Evolutionary conservation across 2,888 invertebrate species (phyloP), one percentile per base, ranked within the genome.

Genomic region (Tineola bisselliella): DNA sequence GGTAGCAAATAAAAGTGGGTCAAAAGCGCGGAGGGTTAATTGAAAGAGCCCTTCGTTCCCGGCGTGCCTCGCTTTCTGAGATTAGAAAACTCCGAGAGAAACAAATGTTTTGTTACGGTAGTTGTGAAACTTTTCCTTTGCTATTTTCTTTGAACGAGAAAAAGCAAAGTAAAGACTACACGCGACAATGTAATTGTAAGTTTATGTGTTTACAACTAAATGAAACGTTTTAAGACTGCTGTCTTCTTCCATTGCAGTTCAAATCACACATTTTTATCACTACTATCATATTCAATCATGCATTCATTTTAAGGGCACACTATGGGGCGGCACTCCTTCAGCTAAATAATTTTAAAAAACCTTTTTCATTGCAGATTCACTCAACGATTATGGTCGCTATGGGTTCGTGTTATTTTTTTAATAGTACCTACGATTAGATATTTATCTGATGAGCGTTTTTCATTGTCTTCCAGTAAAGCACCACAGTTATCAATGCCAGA

Each of bases 11-110:
- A 18, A 19, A 75, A 77, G 76, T 76, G 72, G 76, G 74, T 76
- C 74, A 76, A 72, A 73, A 71, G 70, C 66, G 68, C 64, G 62
- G 62, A 70, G 76, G 70, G 76, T 79, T 79, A 79, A 81, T 80
- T 75, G 75, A 79, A 79, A 72, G 70, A 68, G 66, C 69, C 66
- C 68, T 65, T 38, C 15, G 31, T 33, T 17, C 33, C 17, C 31
- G 13, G 15, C 19, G 58, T 17, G 58, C 58, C 18, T 17, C 58
- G 17, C 33, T 58, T 13, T 17, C 15, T 8, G 33, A 58, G 33
- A 58, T 58, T 33, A 58, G 33, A 58, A 58, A 58, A 58, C n/a
- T 58, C 18, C 15, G 19, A 15, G 58, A 25, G 19, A 8, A 25
- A 54, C 48, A 54, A 54, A 54, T 54, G 54, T 54, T 18, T 54